A percentile compares a stretch with the other conserved stretches of the same genome.
These are phyloP conservation scores for Halocynthia aurantium DNA, from an alignment of 23 tunicate genomes.

Conservation along the genomic window DNA sequence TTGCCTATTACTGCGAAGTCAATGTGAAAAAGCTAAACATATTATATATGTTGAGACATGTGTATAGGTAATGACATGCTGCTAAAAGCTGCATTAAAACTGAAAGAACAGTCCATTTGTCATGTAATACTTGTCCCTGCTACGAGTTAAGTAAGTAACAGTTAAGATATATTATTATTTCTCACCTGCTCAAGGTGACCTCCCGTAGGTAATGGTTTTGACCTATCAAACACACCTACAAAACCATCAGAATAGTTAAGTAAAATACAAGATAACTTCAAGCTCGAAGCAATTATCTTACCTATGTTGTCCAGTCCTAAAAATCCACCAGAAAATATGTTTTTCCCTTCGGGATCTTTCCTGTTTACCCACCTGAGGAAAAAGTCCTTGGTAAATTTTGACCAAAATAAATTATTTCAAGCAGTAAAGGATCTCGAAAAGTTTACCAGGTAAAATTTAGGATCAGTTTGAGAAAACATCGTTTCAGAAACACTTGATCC, in stretches of 20 bases:
- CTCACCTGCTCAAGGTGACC: constrained; percentile 81
- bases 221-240: constrained; percentile 88
- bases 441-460: constrained; percentile 82
- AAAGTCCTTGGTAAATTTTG: not conserved
- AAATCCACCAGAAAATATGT: constrained; percentile 92
- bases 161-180: not conserved
- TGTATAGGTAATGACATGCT: too few species aligned
- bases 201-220: constrained; percentile 86
- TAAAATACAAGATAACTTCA: not conserved
- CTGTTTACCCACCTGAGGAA: constrained; percentile 90
- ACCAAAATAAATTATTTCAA: not conserved
- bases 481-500: constrained; percentile 50
- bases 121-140: not conserved
- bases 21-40: too few species aligned
- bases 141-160: too few species aligned
- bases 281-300: not conserved
- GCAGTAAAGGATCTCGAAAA: not conserved
- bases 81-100: not conserved
- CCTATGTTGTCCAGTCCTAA: constrained; percentile 91
- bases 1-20: too few species aligned
- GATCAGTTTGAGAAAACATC: constrained; percentile 86
- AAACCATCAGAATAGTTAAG: not conserved
- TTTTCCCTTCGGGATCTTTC: constrained; percentile 85
- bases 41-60: too few species aligned
- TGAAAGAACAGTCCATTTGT: not conserved